phyloP scores from a whole-genome alignment of 2,113 vertebrate species.

The Ardeotis arabs region DNA sequence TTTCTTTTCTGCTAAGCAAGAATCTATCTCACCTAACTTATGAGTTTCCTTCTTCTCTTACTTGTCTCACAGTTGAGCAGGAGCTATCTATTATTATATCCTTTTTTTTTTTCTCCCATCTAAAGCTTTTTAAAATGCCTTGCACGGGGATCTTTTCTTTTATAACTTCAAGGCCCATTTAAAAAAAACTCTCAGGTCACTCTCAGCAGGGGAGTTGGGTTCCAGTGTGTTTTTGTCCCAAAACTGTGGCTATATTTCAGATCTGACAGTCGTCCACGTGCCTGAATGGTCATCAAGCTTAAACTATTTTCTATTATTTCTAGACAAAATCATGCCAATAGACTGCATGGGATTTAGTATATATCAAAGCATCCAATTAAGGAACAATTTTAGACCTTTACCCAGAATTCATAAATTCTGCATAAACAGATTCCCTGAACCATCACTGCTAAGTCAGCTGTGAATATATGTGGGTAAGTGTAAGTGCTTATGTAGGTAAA shows the following conservation, averaged over 20 bases:
- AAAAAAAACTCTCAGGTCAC: background rate
- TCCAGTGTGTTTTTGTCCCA: background rate
- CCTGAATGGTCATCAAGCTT: background rate
- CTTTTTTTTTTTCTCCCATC: background rate
- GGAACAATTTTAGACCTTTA: background rate
- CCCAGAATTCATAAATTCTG: background rate
- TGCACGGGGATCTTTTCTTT: background rate
- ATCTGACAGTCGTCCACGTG: fast-evolving
- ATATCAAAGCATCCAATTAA: background rate
- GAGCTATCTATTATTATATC: background rate
- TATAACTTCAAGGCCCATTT: background rate
- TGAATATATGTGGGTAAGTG: background rate
- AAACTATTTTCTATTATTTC: background rate
- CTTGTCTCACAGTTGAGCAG: background rate
- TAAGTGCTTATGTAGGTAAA: background rate
- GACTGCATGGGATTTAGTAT: background rate
- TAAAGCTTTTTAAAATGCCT: background rate
- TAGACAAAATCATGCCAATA: background rate
- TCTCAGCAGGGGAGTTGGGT: background rate
- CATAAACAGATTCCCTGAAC: background rate
- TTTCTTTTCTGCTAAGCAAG: background rate
- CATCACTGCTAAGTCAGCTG: background rate
- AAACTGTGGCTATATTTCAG: background rate
- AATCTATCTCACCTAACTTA: background rate
- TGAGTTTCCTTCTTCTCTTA: background rate